Evolutionary conservation across 1,140 invertebrate species (phyloP).

Genomic region (Proales similis): DNA sequence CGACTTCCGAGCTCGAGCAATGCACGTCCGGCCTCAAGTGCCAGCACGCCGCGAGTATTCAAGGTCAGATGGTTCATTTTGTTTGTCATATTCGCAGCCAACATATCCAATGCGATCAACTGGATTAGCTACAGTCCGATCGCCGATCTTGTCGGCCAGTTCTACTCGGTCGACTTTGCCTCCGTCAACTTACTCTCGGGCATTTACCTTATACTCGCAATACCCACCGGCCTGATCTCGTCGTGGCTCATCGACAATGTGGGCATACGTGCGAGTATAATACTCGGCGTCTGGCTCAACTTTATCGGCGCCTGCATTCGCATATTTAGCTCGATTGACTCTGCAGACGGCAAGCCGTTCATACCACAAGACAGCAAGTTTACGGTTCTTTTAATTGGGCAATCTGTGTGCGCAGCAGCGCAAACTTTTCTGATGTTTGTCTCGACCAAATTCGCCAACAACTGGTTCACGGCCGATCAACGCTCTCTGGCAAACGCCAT

Average conservation of each 20-base stretch:
- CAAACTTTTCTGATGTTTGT: conserved; percentile 55
- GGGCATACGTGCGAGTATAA: conserved; percentile 51
- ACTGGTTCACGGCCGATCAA: conserved; percentile 53
- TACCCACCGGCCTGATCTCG: conserved; percentile 54
- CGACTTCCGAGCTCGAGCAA: background rate
- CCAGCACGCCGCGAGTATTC: conserved; percentile 41
- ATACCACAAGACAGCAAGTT: conserved; percentile 40
- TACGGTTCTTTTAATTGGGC: conserved; percentile 44
- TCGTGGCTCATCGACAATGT: conserved; percentile 53
- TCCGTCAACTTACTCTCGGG: conserved; percentile 53
- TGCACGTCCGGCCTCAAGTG: background rate
- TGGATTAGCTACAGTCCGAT: conserved; percentile 56
- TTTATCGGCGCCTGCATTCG: conserved; percentile 51
- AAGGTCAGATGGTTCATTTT: conserved; percentile 52
- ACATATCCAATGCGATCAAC: conserved; percentile 55
- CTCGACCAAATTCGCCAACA: conserved; percentile 53
- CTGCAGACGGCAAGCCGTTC: conserved; percentile 38
- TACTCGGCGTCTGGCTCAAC: conserved; percentile 53
- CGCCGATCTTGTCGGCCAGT: conserved; percentile 50
- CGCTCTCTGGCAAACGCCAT: conserved; percentile 51
- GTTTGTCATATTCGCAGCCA: conserved; percentile 48
- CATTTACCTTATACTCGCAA: conserved; percentile 52
- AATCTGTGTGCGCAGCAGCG: conserved; percentile 50
- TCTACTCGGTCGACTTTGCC: conserved; percentile 46
- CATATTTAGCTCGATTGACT: conserved; percentile 46